These are phyloP conservation scores for Conus ventricosus DNA, from an alignment of 1,140 invertebrate species.

Conservation along the genomic window DNA sequence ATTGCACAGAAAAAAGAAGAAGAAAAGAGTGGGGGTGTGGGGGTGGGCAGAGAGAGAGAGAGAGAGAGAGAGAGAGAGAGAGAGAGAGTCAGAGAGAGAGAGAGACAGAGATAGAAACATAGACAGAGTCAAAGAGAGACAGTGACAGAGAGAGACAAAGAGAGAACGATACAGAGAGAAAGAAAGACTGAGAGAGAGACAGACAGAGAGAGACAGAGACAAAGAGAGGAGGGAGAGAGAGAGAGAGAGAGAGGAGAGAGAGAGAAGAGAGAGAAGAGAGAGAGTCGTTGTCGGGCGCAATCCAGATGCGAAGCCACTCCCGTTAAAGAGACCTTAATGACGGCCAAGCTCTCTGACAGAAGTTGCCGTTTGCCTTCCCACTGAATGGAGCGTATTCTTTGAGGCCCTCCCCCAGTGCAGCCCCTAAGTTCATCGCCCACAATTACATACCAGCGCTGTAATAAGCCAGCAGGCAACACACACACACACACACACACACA, in stretches of 20 bases:
- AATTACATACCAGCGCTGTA: conserved; percentile 2
- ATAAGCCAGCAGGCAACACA: not conserved
- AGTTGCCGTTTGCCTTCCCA: not conserved
- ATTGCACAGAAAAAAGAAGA: too few species aligned
- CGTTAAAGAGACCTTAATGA: not conserved
- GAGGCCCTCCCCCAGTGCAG: not conserved
- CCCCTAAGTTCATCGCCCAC: not conserved
- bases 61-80: not conserved
- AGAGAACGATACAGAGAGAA: too few species aligned
- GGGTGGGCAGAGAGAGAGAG: not conserved
- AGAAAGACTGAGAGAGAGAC: not conserved
- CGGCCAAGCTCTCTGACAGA: not conserved
- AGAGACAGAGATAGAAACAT: not conserved
- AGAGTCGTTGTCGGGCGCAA: not conserved
- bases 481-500: too few species aligned
- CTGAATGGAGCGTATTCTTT: not conserved
- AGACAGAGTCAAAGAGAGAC: not conserved
- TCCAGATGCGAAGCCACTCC: too few species aligned
- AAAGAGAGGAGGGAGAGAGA: not conserved
- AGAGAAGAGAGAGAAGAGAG: not conserved
- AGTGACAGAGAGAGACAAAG: not conserved
- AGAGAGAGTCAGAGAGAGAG: not conserved
- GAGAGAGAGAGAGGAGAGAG: not conserved
- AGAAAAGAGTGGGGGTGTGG: too few species aligned
- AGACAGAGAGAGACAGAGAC: not conserved